A percentile compares a stretch with the other conserved stretches of the same genome.
Evolutionary conservation across 2,797 vertebrate species (phyloP).

Genomic region (Enteromius radiatus): DNA sequence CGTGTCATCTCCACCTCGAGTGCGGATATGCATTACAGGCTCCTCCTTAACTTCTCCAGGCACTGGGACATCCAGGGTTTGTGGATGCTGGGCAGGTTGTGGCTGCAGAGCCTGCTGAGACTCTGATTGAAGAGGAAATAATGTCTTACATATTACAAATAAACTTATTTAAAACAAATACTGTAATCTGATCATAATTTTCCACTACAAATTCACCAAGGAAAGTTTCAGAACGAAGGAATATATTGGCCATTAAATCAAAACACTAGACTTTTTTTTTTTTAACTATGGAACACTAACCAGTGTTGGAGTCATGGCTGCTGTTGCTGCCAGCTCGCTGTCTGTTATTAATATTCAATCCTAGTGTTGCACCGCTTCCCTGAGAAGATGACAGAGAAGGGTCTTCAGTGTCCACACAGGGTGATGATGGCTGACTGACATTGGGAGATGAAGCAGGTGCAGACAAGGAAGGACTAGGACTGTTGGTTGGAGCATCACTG

Average conservation of each 20-base stretch:
- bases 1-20: conserved; percentile 73
- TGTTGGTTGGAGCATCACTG: conserved; percentile 70
- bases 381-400: conserved; percentile 67
- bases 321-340: conserved; percentile 84
- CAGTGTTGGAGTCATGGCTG: conserved; percentile 84
- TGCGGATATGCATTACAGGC: conserved; percentile 65
- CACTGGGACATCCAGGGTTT: conserved; percentile 65
- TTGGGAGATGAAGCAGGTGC: conserved; percentile 74
- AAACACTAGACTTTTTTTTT: not conserved
- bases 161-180: not conserved
- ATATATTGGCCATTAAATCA: not conserved
- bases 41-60: conserved; percentile 79
- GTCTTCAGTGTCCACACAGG: conserved; percentile 80
- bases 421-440: conserved; percentile 80
- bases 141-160: not conserved
- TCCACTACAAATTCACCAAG: conserved; percentile 1
- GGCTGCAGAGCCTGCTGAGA: conserved; percentile 73
- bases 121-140: conserved; percentile 68
- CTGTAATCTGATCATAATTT: not conserved
- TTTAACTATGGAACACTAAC: conserved; percentile 64
- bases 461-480: conserved; percentile 75
- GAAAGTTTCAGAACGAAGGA: not conserved
- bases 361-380: conserved; percentile 50
- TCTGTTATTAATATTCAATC: conserved; percentile 64
- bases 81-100: conserved; percentile 67